These are phyloP conservation scores for Eupleurogrammus muticus DNA, from an alignment of 2,797 vertebrate species.

Conservation along the genomic window DNA sequence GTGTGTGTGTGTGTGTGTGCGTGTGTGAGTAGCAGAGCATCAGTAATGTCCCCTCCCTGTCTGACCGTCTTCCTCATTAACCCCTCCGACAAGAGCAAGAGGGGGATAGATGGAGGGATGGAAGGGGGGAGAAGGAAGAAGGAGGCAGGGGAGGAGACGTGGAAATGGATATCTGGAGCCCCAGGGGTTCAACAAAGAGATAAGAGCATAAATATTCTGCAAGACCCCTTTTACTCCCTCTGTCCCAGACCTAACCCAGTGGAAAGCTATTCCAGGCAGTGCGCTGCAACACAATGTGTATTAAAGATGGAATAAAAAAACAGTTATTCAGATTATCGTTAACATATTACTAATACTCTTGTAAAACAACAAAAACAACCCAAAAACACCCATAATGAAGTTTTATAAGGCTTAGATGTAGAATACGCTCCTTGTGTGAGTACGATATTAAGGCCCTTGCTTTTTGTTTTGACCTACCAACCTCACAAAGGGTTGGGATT, in stretches of 20 bases:
- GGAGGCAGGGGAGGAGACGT: conserved; percentile 56
- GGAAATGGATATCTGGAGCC: conserved; percentile 68
- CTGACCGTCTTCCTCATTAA: conserved; percentile 74
- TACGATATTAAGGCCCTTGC: background rate
- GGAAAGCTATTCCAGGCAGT: conserved; percentile 33
- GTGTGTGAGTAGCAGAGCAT: conserved; percentile 76
- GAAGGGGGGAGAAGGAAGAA: conserved; percentile 33
- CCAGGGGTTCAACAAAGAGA: conserved; percentile 70
- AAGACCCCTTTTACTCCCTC: conserved; percentile 50
- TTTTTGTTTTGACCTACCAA: background rate
- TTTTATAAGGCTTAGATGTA: background rate
- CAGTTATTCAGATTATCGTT: background rate
- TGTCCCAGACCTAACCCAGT: conserved; percentile 39
- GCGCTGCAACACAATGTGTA: conserved; percentile 2
- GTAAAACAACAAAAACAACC: background rate
- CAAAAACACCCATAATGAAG: background rate
- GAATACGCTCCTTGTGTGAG: background rate
- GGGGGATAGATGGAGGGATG: conserved; percentile 47
- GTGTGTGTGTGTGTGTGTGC: conserved; percentile 25
- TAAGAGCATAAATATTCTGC: conserved; percentile 70
- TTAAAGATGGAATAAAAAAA: conserved; percentile 17
- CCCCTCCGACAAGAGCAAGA: conserved; percentile 73
- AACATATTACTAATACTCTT: background rate
- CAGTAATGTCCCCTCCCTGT: conserved; percentile 81
- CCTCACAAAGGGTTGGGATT: conserved; percentile 1